Evolutionary conservation across 2,797 vertebrate species (phyloP), one percentile per base, ranked within the genome.

Genomic region (Myotis daubentonii): DNA sequence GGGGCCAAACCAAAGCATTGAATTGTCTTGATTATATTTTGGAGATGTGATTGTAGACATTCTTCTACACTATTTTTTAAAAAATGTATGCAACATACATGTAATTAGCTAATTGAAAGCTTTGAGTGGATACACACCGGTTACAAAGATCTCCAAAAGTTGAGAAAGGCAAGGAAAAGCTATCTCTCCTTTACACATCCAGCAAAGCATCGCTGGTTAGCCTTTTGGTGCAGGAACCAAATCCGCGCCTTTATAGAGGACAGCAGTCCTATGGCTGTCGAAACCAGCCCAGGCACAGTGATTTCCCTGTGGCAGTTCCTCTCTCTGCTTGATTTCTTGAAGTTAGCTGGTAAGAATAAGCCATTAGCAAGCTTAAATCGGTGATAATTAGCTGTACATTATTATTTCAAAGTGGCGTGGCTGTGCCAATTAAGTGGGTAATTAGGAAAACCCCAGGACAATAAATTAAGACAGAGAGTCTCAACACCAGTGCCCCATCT

Each of bases 391-490:
- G 96, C 94, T 95, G 91, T 95, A 96, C 96, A 97, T 97, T 97
- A 97, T 97, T 97, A 97, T 97, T 97, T 97, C 97, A 97, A 97
- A 96, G 96, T 87, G n/a, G 51, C 94, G 88, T 97, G 96, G 95
- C 96, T 96, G 88, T 97, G 97, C 97, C 97, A 97, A 96, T 97
- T 97, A 97, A 96, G 96, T 91, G 95, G 92, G 95, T 97, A 97
- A 97, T 97, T 97, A 97, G 96, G 96, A 97, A 96, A 97, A 97
- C 97, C 97, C 96, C 95, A 93, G 97, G 97, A 97, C 96, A 96
- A 96, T 97, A 97, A 97, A 97, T 97, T 97, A 96, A 97, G 96
- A 85, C 76, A 83, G 90, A 85, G 88, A 97, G 94, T 95, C 96
- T 96, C 96, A 96, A 96, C 95, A 96, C 93, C 91, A 95, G 80